Base-by-base conservation (phyloP, 2,113 vertebrate species). In the Clarias magur region DNA sequence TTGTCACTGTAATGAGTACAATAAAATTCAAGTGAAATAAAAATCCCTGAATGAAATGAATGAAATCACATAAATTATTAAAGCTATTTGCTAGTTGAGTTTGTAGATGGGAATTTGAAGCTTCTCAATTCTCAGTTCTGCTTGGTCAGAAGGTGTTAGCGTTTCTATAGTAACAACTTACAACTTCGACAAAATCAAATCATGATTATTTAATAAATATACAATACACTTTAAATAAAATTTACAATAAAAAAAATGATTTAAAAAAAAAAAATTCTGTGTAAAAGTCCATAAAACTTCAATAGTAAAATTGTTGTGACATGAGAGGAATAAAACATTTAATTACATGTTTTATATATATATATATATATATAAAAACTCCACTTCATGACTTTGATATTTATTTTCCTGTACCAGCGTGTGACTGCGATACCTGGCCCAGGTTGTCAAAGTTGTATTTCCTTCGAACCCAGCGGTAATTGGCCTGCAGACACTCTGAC, bases 381-480 rank as follows among this genome's bases (percentile, higher is more conserved):
- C 67, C 5, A 30, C 15, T 6, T 34, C 67, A 6, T 76, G 3
- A 0, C 3, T 3, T 15, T 25, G 11, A 76, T n/a, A n/a, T n/a
- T 76, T 15, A n/a, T 53, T 27, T 30, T 10, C 54, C 76, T 27
- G 76, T 78, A 19, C 19, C 16, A 15, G 30, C 15, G 25, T 81
- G 38, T 19, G 34, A 56, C 19, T 16, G 60, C 63, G 80, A 89
- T 93, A 99, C 98, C 98, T 99, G 98, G 59, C 98, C 98, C 84
- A 99, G 90, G 87, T 99, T 99, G 95, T 99, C 98, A 1, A 99
- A 99, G 93, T 99, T 99, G 93, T 99, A 99, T 88, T 99, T 99
- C 85, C 97, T 92, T 15, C 97, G 94, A 68, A 96, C 92, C 98
- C 98, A 99, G 89, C 73, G 95, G 94, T 97, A 96, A 84, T 88